These are phyloP conservation scores for Sericinus montela DNA, from an alignment of 2,888 invertebrate genomes.

Conservation along the genomic window DNA sequence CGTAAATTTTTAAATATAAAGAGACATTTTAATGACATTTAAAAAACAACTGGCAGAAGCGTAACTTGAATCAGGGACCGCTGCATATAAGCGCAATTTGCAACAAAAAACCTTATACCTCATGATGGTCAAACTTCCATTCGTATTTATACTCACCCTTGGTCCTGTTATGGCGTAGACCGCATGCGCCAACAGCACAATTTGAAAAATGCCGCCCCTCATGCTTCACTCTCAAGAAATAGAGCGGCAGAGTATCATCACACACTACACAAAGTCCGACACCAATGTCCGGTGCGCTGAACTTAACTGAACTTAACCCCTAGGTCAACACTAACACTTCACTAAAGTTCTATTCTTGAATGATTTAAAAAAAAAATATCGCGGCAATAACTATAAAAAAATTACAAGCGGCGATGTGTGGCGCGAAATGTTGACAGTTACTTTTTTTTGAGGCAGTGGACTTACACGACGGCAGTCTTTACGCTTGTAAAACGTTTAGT, in stretches of 20 bases:
- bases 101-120: too few relatives aligned
- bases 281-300: conserved; percentile 46
- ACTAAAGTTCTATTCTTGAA: conserved; percentile 27
- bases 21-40: too few relatives aligned
- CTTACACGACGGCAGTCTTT: conserved; percentile 53
- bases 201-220: conserved; percentile 62
- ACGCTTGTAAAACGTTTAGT: conserved; percentile 58
- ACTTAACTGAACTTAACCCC: conserved; percentile 41
- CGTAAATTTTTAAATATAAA: too few relatives aligned
- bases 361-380: conserved; percentile 24
- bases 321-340: conserved; percentile 34
- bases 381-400: conserved; percentile 35
- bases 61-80: too few relatives aligned
- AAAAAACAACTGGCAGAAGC: too few relatives aligned
- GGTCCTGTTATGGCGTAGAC: conserved; percentile 74
- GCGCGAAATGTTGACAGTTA: conserved; percentile 28
- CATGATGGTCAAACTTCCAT: too few relatives aligned
- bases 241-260: conserved; percentile 73
- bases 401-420: conserved; percentile 18
- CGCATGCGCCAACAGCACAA: conserved; percentile 68
- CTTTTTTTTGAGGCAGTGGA: conserved; percentile 43
- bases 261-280: conserved; percentile 46
- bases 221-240: conserved; percentile 65
- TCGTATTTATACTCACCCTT: conserved; percentile 45
- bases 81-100: too few relatives aligned